Percentiles rank a stretch among this genome's conserved stretches.
These are phyloP conservation scores for Casuarius casuarius DNA, from an alignment of 2,113 vertebrate species.

Conservation along the genomic window DNA sequence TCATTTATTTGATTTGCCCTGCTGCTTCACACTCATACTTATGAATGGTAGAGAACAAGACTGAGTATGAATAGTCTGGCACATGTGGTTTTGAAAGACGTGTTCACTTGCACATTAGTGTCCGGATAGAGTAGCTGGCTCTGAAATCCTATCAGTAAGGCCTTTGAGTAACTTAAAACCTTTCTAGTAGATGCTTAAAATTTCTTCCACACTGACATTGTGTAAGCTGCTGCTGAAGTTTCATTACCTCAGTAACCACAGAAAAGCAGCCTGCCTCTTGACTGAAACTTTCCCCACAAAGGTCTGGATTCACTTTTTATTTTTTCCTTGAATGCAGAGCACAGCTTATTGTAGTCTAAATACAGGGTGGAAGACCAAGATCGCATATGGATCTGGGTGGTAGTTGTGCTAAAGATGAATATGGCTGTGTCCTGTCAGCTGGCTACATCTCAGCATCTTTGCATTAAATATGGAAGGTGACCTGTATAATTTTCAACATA, in stretches of 20 bases:
- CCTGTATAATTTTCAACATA: conserved; percentile 36
- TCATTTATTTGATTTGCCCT: conserved; percentile 46
- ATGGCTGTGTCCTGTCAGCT: background rate
- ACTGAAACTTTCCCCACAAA: conserved; percentile 42
- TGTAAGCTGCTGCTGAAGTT: conserved; percentile 41
- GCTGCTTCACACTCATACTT: conserved; percentile 1
- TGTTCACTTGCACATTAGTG: conserved; percentile 10
- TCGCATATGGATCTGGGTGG: conserved; percentile 27
- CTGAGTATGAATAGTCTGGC: conserved; percentile 41
- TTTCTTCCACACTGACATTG: conserved; percentile 68
- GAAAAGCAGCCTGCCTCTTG: conserved; percentile 35
- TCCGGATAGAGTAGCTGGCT: conserved; percentile 17
- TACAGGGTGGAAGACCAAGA: conserved; percentile 47
- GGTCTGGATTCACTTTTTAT: conserved; percentile 28
- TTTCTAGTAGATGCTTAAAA: conserved; percentile 42
- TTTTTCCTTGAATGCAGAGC: conserved; percentile 46
- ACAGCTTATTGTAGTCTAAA: conserved; percentile 65
- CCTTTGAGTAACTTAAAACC: conserved; percentile 29
- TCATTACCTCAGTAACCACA: conserved; percentile 68
- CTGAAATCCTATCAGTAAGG: conserved; percentile 40
- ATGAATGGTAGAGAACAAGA: conserved; percentile 46
- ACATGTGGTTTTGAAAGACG: conserved; percentile 40
- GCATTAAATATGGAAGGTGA: background rate
- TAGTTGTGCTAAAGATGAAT: background rate
- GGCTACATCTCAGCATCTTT: background rate